Evolutionary conservation across 2,888 invertebrate genomes (phyloP).

Genomic region (Netelia virgata): DNA sequence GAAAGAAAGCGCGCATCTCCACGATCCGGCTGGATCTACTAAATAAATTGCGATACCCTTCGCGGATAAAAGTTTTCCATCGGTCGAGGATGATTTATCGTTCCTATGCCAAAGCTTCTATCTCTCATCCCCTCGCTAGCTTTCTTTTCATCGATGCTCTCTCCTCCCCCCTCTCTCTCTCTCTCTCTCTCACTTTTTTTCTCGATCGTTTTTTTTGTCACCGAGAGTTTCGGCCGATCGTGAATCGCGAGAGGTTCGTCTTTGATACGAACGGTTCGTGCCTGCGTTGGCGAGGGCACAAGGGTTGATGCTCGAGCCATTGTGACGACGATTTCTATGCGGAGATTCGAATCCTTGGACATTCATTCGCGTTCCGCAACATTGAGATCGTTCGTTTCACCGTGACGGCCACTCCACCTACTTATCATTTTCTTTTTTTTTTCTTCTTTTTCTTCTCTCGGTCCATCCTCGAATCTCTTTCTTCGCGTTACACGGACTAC

Average conservation of each 20-base stretch:
- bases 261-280: slow-evolving; percentile 15
- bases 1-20: slow-evolving; percentile 9
- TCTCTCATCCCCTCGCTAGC: background rate
- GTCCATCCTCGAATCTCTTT: background rate
- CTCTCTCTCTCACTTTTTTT: slow-evolving; percentile 31
- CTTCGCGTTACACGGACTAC: background rate
- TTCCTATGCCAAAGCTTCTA: slow-evolving; percentile 22
- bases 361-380: background rate
- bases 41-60: slow-evolving; percentile 62
- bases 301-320: background rate
- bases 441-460: background rate
- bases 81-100: slow-evolving; percentile 59
- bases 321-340: slow-evolving; percentile 26
- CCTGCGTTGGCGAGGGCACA: background rate
- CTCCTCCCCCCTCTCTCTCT: background rate
- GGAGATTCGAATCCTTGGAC: background rate
- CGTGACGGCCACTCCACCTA: slow-evolving; percentile 1
- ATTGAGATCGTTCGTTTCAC: slow-evolving; percentile 4
- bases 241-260: slow-evolving; percentile 16
- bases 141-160: background rate
- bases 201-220: slow-evolving; percentile 31
- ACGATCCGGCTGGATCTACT: slow-evolving; percentile 48
- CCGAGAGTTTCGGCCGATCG: slow-evolving; percentile 28
- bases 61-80: slow-evolving; percentile 58
- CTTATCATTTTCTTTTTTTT: slow-evolving; percentile 13